Percentiles rank a stretch among this genome's conserved stretches.
These are phyloP conservation scores for Camponotus floridanus DNA, from an alignment of 1,140 invertebrate species.

Conservation along the genomic window DNA sequence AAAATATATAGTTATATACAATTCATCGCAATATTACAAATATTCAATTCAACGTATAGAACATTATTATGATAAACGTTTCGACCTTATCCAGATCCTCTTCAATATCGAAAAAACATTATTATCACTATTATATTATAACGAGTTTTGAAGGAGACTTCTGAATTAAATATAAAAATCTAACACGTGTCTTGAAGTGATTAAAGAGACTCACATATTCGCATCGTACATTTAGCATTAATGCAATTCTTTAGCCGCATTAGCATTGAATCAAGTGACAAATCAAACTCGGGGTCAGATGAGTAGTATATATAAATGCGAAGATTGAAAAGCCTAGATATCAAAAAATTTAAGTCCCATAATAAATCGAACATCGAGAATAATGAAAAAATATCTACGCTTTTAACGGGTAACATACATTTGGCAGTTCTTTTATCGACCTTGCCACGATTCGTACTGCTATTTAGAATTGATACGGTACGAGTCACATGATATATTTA, in stretches of 20 bases:
- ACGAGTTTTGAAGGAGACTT: conserved; percentile 7
- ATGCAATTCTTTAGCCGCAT: conserved; percentile 5
- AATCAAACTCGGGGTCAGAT: conserved; percentile 2
- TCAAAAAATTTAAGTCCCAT: background rate
- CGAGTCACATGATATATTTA: conserved; percentile 71
- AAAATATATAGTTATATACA: no score
- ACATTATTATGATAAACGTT: no score
- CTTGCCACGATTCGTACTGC: conserved; percentile 16
- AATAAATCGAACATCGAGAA: conserved; percentile 22
- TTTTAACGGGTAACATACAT: background rate
- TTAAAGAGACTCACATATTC: background rate
- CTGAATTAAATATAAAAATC: conserved; percentile 40
- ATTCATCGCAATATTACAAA: no score
- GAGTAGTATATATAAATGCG: no score
- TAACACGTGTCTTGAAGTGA: background rate
- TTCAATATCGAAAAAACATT: background rate
- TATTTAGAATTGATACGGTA: conserved; percentile 70
- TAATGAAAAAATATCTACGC: background rate
- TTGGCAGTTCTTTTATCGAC: conserved; percentile 37
- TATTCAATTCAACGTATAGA: no score
- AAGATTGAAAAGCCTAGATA: background rate
- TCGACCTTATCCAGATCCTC: no score
- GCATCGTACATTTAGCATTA: background rate
- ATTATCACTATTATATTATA: background rate
- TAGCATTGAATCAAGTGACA: conserved; percentile 32